A percentile compares a stretch with the other conserved stretches of the same genome.
These are phyloP conservation scores for Balaeniceps rex DNA, from an alignment of 2,113 vertebrate genomes.

Conservation along the genomic window DNA sequence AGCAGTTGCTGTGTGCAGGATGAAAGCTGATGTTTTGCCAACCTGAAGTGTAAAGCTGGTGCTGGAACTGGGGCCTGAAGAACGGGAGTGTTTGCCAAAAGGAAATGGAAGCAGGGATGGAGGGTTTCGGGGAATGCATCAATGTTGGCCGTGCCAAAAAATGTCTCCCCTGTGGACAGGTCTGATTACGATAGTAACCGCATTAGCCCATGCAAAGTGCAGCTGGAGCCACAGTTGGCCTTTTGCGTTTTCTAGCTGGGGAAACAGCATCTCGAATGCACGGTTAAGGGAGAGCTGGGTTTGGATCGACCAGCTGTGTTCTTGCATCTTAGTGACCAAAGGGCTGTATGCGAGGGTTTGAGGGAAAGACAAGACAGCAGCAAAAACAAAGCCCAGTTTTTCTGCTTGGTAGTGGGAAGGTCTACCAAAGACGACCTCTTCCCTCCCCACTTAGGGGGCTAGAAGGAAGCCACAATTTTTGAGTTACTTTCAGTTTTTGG, in stretches of 20 bases:
- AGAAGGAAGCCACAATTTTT: neutral
- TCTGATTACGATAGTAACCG: slow-evolving; percentile 30
- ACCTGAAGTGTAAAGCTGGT: slow-evolving; percentile 65
- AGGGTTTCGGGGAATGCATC: slow-evolving; percentile 59
- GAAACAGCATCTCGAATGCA: neutral
- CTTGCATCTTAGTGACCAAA: neutral
- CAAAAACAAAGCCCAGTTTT: neutral
- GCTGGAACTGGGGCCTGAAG: slow-evolving; percentile 55
- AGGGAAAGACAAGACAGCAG: neutral
- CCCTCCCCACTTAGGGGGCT: neutral
- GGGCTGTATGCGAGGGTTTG: neutral
- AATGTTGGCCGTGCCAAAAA: neutral
- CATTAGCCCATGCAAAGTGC: slow-evolving; percentile 16
- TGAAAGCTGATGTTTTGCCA: slow-evolving; percentile 63
- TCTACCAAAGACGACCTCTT: neutral
- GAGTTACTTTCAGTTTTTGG: neutral
- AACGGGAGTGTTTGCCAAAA: slow-evolving; percentile 60
- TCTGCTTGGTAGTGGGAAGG: neutral
- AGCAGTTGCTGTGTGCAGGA: slow-evolving; percentile 57
- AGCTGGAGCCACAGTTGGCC: slow-evolving; percentile 7
- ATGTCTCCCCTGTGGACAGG: slow-evolving; percentile 42
- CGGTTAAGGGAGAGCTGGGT: neutral
- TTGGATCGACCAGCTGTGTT: neutral
- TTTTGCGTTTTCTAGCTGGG: neutral
- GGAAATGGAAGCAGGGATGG: slow-evolving; percentile 63